Base-by-base conservation (phyloP, 2,113 vertebrate genomes). In the Conger conger region DNA sequence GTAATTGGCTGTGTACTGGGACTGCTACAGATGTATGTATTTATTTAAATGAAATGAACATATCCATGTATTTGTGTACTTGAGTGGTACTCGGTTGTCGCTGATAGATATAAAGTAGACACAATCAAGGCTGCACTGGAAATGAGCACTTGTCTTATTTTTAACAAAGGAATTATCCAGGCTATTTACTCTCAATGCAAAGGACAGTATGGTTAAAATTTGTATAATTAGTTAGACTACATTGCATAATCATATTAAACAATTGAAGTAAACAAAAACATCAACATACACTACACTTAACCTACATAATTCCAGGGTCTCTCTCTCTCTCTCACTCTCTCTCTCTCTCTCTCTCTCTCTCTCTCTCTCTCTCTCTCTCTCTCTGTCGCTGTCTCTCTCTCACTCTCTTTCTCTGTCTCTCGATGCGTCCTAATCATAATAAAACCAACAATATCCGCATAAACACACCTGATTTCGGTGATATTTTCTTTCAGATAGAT, bases 1-100 rank as follows among this genome's bases (percentile, higher is more conserved):
- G 92, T 95, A 93, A 95, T 95, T 94, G 91, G 92, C 93, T 91
- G 88, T 91, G 90, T 87, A 88, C 92, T 89, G 91, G 73, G 90
- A 87, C 91, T 92, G 92, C 91, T 93, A 93, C 89, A 92, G 91
- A 94, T 94, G 91, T 91, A 84, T 63, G 89, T 79, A 23, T 30
- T 60, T 60, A 6, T 81, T 16, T 37, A 30, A 37, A 37, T 80
- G 50, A 80, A n/a, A 80, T 73, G 30, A n/a, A 33, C n/a, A 33
- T 33, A 73, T 33, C 68, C 27, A 33, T 73, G 68, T 73, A 73
- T 73, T 33, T 68, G 60, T 68, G 27, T n/a, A 68, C 60, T 68
- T 73, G 18, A 63, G 23, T 27, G 27, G n/a, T 73, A 73, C 68
- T 73, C 27, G 33, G 7, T 73, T 3, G 7, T 8, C 68, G 33